Base-by-base conservation (phyloP, 2,888 invertebrate genomes). In the Bembecia ichneumoniformis region DNA sequence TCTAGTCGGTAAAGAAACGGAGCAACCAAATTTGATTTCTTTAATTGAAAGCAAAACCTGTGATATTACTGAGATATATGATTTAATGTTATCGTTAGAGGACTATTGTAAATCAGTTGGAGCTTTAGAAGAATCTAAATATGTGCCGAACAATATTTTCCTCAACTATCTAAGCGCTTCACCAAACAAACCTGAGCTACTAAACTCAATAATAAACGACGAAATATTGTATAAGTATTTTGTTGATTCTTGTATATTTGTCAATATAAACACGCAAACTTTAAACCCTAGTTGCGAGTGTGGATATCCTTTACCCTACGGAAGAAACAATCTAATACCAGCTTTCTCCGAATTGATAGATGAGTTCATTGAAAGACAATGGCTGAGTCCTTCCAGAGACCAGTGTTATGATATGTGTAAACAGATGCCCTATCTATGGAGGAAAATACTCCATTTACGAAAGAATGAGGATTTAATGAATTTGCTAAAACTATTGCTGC, bases 401-500 rank as follows among this genome's bases (percentile, higher is more conserved):
- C 79, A 82, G 45, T 89, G 88, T 55, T 82, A 88, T 40, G 80
- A 83, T 57, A 77, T 90, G 43, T 90, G 90, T 55, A 88, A 84
- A 58, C 74, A 77, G 57, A 89, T 92, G 83, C 92, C 92, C 46
- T 90, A 88, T 58, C 78, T 92, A 63, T 91, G 91, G 90, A 81
- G 87, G 49, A 88, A 89, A 57, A 89, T 90, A 56, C 69, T 91
- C 16, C 77, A 84, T 50, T 63, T 89, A 51, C 73, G 84, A 58
- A 66, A 82, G 49, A 82, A 84, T 40, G 84, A 88, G 57, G 82
- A 88, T 53, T 63, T 89, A n/a, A 63, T 87, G 55, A 86, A 83
- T 57, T 72, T 89, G 34, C 58, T 92, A 52, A 82, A 89, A 55
- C 74, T 90, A 60, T 76, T 91, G 44, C 69, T 92, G 46, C 91